phyloP scores from a whole-genome alignment of 1,140 invertebrate genomes.

The Leptinotarsa lineolata region DNA sequence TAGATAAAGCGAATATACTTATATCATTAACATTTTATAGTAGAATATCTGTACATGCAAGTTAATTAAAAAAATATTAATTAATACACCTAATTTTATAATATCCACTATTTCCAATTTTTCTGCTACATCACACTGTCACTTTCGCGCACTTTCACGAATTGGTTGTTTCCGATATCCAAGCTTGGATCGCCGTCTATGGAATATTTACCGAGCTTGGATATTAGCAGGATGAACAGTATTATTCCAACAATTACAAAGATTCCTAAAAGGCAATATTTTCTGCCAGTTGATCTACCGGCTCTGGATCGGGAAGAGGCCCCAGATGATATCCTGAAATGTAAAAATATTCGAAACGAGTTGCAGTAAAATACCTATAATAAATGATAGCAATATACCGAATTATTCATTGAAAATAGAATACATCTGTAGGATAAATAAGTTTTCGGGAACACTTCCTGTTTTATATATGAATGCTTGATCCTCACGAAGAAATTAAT shows the following conservation, averaged over 20 bases:
- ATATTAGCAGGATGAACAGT: constrained; percentile 52
- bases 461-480: no score
- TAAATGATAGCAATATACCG: no score
- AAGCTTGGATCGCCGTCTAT: constrained; percentile 55
- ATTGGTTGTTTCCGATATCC: constrained; percentile 50
- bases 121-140: background rate
- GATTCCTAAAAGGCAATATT: constrained; percentile 53
- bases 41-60: background rate
- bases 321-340: constrained; percentile 49
- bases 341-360: constrained; percentile 13
- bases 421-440: no score
- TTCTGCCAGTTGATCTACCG: constrained; percentile 50
- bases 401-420: no score
- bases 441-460: no score
- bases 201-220: constrained; percentile 52
- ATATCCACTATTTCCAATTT: background rate
- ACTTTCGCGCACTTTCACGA: constrained; percentile 22
- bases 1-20: background rate
- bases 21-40: background rate
- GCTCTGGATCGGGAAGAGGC: constrained; percentile 42
- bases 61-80: background rate
- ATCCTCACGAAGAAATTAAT: no score
- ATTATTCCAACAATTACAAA: constrained; percentile 51
- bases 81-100: no score
- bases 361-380: no score